Percentiles rank a stretch among this genome's conserved stretches.
phyloP scores from a whole-genome alignment of 2,888 invertebrate species.

The Opisthograptis luteolata region DNA sequence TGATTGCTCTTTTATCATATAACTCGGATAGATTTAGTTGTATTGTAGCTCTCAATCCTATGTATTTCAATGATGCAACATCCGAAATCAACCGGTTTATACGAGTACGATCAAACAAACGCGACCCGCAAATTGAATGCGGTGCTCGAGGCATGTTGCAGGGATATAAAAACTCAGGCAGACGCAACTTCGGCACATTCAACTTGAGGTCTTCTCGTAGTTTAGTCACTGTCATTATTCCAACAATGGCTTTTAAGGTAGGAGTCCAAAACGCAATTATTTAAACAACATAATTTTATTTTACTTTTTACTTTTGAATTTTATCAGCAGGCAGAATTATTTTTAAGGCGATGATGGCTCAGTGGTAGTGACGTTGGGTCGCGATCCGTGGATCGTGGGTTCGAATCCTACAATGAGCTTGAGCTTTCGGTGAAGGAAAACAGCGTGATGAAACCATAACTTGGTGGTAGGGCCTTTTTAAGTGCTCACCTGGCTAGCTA shows the following conservation, averaged over 20 bases:
- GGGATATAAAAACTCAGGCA: constrained; percentile 67
- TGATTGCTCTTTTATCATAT: constrained; percentile 56
- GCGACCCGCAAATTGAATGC: constrained; percentile 46
- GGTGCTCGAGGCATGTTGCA: constrained; percentile 54
- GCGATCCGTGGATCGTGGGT: too few species aligned
- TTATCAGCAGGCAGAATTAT: too few species aligned
- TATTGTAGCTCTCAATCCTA: constrained; percentile 27
- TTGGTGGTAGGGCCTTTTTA: too few species aligned
- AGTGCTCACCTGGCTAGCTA: too few species aligned
- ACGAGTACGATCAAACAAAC: constrained; percentile 34
- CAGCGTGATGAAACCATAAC: too few species aligned
- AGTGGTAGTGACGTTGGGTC: too few species aligned
- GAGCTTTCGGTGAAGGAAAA: too few species aligned
- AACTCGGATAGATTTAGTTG: constrained; percentile 49
- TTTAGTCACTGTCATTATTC: constrained; percentile 58
- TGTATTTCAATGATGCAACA: constrained; percentile 44
- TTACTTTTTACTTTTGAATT: too few species aligned
- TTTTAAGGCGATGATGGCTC: too few species aligned
- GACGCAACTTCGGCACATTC: constrained; percentile 64
- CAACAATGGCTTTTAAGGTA: constrained; percentile 77
- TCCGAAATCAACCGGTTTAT: constrained; percentile 56
- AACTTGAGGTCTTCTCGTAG: constrained; percentile 64
- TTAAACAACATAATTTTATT: neutral
- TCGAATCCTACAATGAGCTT: too few species aligned
- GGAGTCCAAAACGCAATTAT: constrained; percentile 16